These are phyloP conservation scores for Podocnemis expansa DNA, from an alignment of 2,113 vertebrate genomes.

Conservation along the genomic window DNA sequence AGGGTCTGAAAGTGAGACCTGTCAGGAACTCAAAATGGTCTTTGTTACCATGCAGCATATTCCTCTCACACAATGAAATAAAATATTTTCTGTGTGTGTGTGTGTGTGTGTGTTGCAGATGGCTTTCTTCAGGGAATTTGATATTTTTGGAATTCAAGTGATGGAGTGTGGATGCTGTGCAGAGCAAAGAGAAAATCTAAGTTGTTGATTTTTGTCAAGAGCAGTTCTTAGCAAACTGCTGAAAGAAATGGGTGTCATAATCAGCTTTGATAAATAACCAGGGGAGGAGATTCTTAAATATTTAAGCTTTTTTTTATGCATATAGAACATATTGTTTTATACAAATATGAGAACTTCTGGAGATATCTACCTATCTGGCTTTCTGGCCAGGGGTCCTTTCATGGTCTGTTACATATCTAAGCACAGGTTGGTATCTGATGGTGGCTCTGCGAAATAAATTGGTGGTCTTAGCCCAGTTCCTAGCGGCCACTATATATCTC, in stretches of 20 bases:
- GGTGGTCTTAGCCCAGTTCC: background rate
- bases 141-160: conserved; percentile 66
- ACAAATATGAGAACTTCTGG: conserved; percentile 36
- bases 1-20: background rate
- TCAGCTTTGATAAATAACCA: conserved; percentile 68
- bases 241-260: conserved; percentile 73
- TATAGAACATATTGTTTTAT: conserved; percentile 28
- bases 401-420: background rate
- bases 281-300: conserved; percentile 58
- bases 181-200: conserved; percentile 52
- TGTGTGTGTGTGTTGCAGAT: conserved; percentile 35
- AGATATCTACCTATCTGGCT: background rate
- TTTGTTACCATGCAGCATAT: conserved; percentile 56
- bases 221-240: conserved; percentile 70
- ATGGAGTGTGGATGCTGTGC: conserved; percentile 64
- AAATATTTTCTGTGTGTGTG: conserved; percentile 66
- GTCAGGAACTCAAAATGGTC: conserved; percentile 50
- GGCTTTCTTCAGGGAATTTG: conserved; percentile 15
- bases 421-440: background rate
- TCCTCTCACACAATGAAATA: conserved; percentile 48
- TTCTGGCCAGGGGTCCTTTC: background rate
- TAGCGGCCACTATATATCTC: background rate
- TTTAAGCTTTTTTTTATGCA: conserved; percentile 50
- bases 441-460: background rate
- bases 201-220: conserved; percentile 71